These are phyloP conservation scores for Salminus brasiliensis DNA, from an alignment of 2,113 vertebrate genomes.

Conservation along the genomic window DNA sequence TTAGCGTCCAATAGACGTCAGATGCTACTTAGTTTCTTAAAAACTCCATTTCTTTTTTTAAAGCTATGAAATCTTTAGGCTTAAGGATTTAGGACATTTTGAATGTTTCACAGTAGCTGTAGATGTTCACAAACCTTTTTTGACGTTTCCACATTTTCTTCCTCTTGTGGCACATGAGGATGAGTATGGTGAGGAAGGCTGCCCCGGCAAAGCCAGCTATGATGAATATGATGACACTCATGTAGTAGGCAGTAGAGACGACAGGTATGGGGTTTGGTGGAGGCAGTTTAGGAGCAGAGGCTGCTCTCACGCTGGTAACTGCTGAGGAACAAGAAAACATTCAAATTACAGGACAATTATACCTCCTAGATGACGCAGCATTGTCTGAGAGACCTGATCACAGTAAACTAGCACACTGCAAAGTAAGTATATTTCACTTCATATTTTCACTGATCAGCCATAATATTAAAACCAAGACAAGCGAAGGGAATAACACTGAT, in stretches of 20 bases:
- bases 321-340: slow-evolving; percentile 51
- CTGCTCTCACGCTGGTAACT: slow-evolving; percentile 68
- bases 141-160: slow-evolving; percentile 85
- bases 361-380: too few species aligned
- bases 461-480: too few species aligned
- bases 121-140: slow-evolving; percentile 78
- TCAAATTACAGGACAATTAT: neutral
- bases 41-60: too few species aligned
- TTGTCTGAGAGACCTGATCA: too few species aligned
- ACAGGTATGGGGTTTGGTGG: slow-evolving; percentile 64
- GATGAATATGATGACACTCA: slow-evolving; percentile 89
- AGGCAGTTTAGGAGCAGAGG: slow-evolving; percentile 70
- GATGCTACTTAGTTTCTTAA: too few species aligned
- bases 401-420: too few species aligned
- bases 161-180: slow-evolving; percentile 80
- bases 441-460: too few species aligned
- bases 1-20: too few species aligned
- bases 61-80: too few species aligned
- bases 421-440: too few species aligned
- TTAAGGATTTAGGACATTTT: too few species aligned
- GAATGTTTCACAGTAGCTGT: neutral
- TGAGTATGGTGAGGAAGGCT: slow-evolving; percentile 74
- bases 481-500: too few species aligned
- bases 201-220: slow-evolving; percentile 82
- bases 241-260: slow-evolving; percentile 85